A percentile compares a stretch with the other conserved stretches of the same genome.
phyloP scores from a whole-genome alignment of 2,113 vertebrate species.

The Trinectes maculatus region DNA sequence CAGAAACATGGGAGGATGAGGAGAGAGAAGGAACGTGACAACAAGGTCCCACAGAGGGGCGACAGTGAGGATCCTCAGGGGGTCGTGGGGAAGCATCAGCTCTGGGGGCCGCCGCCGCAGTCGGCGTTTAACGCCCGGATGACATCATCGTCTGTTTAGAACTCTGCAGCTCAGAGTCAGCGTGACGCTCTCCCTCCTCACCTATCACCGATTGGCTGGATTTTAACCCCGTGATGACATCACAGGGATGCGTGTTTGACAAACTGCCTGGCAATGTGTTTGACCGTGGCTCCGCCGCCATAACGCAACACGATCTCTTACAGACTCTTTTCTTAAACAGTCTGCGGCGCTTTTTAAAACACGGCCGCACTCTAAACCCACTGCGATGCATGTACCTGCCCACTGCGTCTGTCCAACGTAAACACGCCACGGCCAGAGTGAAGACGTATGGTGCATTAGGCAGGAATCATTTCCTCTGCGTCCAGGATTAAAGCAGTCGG shows the following conservation, averaged over 20 bases:
- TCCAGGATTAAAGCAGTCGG: constrained; percentile 57
- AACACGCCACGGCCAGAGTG: constrained; percentile 47
- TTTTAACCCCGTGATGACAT: constrained; percentile 42
- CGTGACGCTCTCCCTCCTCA: constrained; percentile 11
- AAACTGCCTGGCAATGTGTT: constrained; percentile 6
- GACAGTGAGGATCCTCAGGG: constrained; percentile 1
- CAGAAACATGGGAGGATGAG: not conserved
- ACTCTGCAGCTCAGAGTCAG: no score
- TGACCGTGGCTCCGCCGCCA: not conserved
- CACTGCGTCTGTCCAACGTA: constrained; percentile 44
- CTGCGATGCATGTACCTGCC: constrained; percentile 37
- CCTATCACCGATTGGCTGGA: constrained; percentile 32
- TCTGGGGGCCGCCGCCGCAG: no score
- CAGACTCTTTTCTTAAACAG: constrained; percentile 60
- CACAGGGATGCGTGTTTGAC: constrained; percentile 26
- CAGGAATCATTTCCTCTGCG: constrained; percentile 38
- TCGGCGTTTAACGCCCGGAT: no score
- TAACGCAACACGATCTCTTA: constrained; percentile 47
- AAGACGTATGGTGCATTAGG: constrained; percentile 43
- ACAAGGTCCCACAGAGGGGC: constrained; percentile 1
- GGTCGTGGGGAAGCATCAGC: no score
- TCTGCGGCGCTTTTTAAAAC: constrained; percentile 32
- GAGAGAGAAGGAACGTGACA: not conserved
- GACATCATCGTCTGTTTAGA: constrained; percentile 54
- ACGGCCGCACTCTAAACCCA: constrained; percentile 35